Percentiles rank a stretch among this genome's conserved stretches.
These are phyloP conservation scores for Epizoanthus illoricatus DNA, from an alignment of 92 coral and sea anemone genomes.

Conservation along the genomic window DNA sequence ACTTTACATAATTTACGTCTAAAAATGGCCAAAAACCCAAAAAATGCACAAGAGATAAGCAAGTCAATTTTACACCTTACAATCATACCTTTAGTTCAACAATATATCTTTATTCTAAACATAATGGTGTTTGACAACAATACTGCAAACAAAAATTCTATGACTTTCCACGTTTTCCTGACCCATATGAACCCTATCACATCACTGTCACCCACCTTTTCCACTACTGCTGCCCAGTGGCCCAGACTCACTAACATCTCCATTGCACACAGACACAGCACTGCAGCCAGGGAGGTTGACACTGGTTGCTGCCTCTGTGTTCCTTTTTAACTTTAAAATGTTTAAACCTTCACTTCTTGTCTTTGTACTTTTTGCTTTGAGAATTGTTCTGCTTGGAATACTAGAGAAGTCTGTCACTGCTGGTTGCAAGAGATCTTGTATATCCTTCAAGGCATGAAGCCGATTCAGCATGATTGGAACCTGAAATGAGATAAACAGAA, in stretches of 20 bases:
- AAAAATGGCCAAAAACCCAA: too few relatives aligned
- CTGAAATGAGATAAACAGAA: constrained; percentile 25
- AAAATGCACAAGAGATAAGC: too few relatives aligned
- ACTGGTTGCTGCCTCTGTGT: constrained; percentile 14
- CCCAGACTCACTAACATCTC: constrained; percentile 51
- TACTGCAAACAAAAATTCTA: too few relatives aligned
- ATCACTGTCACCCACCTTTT: constrained; percentile 50
- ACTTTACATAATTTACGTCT: too few relatives aligned
- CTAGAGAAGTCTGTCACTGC: constrained; percentile 74
- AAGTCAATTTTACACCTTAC: too few relatives aligned
- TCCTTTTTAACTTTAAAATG: constrained; percentile 58
- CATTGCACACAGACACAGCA: constrained; percentile 45
- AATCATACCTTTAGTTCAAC: too few relatives aligned
- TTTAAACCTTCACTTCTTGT: constrained; percentile 55
- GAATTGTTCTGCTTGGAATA: constrained; percentile 53
- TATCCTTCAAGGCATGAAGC: constrained; percentile 80
- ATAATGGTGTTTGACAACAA: too few relatives aligned
- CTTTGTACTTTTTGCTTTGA: constrained; percentile 58
- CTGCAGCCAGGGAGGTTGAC: constrained; percentile 34
- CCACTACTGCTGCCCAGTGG: background rate
- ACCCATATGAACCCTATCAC: background rate
- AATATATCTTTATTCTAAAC: too few relatives aligned
- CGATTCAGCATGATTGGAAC: constrained; percentile 85
- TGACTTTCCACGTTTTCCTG: too few relatives aligned
- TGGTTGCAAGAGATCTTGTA: constrained; percentile 80